phyloP scores from a whole-genome alignment of 2,797 vertebrate genomes.

The Characodon lateralis region DNA sequence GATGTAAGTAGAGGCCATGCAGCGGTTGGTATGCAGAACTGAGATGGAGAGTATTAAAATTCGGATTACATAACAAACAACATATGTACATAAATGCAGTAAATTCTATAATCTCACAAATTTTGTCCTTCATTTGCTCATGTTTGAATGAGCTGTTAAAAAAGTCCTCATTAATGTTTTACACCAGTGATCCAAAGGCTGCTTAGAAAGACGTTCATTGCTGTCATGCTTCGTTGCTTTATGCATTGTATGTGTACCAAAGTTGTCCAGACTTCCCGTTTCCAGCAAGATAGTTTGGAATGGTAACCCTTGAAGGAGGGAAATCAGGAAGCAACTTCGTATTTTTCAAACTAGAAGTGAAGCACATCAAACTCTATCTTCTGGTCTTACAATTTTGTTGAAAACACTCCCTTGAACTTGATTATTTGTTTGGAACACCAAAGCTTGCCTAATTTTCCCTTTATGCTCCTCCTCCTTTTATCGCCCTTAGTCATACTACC shows the following conservation, averaged over 20 bases:
- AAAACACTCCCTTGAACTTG: not conserved
- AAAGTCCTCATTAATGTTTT: not conserved
- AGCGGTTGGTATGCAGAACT: slow-evolving; percentile 5
- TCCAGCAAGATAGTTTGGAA: not conserved
- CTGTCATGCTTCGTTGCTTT: not conserved
- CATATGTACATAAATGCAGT: slow-evolving; percentile 36
- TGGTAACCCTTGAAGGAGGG: not conserved
- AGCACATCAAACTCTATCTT: not conserved
- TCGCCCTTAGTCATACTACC: slow-evolving; percentile 74
- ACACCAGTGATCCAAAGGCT: not conserved
- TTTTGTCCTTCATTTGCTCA: not conserved
- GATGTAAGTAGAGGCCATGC: slow-evolving; percentile 10
- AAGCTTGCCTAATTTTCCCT: not conserved
- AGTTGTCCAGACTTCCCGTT: slow-evolving; percentile 14
- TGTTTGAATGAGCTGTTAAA: not conserved
- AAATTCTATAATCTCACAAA: slow-evolving; percentile 3
- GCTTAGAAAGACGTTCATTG: not conserved
- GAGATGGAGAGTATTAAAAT: slow-evolving; percentile 7
- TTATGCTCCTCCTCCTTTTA: not conserved
- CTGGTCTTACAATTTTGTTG: not conserved
- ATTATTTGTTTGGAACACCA: not conserved
- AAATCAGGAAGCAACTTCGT: not conserved
- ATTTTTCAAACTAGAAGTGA: not conserved
- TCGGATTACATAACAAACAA: slow-evolving; percentile 16
- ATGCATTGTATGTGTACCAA: not conserved